Evolutionary conservation across 1,140 invertebrate genomes (phyloP).

Genomic region (Orchestia grillus): DNA sequence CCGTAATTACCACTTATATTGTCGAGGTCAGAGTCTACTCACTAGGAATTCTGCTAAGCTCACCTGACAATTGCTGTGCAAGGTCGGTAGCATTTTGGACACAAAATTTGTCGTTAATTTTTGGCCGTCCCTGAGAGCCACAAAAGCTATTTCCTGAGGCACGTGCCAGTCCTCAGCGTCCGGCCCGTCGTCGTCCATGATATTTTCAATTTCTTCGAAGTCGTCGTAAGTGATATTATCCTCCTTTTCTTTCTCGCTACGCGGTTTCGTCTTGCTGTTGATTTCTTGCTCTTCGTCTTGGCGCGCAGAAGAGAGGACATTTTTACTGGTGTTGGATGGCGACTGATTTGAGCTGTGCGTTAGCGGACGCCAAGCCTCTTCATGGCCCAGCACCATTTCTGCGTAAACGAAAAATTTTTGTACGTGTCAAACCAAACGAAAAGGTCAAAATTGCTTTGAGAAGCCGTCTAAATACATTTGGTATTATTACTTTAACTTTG

Average conservation of each 20-base stretch:
- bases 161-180: not conserved
- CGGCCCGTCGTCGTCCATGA: not conserved
- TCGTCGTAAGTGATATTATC: not conserved
- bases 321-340: not conserved
- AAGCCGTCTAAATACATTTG: not conserved
- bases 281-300: not conserved
- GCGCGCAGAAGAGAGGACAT: not conserved
- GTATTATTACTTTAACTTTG: not conserved
- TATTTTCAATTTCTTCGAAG: not conserved
- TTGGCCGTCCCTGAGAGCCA: not conserved
- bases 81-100: not conserved
- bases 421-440: not conserved
- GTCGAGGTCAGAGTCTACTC: not conserved
- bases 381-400: not conserved
- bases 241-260: not conserved
- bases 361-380: not conserved
- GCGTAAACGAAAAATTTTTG: not conserved
- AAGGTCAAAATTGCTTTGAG: not conserved
- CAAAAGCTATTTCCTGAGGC: not conserved
- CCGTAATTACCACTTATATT: no score
- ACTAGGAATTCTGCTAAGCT: not conserved
- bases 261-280: not conserved
- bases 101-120: not conserved
- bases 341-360: not conserved
- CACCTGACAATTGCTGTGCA: conserved; percentile 3